phyloP scores from a whole-genome alignment of 1,140 invertebrate genomes.

The Danaus melanippus region DNA sequence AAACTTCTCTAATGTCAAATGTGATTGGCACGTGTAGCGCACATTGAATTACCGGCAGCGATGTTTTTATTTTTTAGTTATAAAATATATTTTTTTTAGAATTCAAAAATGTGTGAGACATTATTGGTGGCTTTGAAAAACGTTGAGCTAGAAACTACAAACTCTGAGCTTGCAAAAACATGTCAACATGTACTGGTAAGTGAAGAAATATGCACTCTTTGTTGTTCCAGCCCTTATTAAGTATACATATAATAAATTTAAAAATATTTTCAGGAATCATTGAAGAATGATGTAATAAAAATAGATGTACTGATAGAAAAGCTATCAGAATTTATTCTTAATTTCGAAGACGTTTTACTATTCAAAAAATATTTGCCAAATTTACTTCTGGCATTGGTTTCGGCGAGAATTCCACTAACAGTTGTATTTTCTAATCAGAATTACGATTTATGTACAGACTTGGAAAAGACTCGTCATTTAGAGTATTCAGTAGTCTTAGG shows the following conservation, averaged over 20 bases:
- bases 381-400: constrained; percentile 48
- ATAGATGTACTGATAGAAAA: constrained; percentile 35
- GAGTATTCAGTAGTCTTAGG: constrained; percentile 50
- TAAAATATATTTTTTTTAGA: constrained; percentile 11
- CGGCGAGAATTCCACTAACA: constrained; percentile 47
- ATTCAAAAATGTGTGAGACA: constrained; percentile 35
- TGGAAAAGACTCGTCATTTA: constrained; percentile 52
- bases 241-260: neutral
- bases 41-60: constrained; percentile 14
- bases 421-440: constrained; percentile 43
- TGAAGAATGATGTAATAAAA: constrained; percentile 26
- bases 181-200: constrained; percentile 44
- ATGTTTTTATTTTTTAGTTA: constrained; percentile 19
- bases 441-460: constrained; percentile 43
- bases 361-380: constrained; percentile 53
- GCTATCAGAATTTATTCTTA: constrained; percentile 47
- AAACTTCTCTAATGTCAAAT: constrained; percentile 7
- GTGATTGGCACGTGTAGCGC: constrained; percentile 19
- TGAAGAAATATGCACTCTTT: constrained; percentile 6
- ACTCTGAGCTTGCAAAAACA: constrained; percentile 34
- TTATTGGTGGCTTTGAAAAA: constrained; percentile 28
- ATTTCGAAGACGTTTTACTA: constrained; percentile 47
- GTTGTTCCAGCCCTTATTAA: neutral
- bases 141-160: constrained; percentile 35
- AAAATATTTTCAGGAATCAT: constrained; percentile 29